A percentile compares a stretch with the other conserved stretches of the same genome.
Evolutionary conservation across 2,113 vertebrate genomes (phyloP).

Genomic region (Chrysochloris asiatica): DNA sequence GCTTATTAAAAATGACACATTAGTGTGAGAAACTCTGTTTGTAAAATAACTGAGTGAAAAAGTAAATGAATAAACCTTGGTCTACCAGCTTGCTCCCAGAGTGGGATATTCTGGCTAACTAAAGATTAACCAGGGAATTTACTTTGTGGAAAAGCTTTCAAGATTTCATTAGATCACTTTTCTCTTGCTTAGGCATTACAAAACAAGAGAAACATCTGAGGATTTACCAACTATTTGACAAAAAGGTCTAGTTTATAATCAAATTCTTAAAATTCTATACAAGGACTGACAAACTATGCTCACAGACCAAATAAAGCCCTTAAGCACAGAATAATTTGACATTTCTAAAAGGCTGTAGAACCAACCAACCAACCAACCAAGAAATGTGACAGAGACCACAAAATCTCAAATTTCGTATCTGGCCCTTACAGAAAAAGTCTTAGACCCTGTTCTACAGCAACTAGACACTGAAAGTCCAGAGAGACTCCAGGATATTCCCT

Average conservation of each 20-base stretch:
- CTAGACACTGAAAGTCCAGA: neutral
- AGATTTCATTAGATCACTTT: neutral
- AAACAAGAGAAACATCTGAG: neutral
- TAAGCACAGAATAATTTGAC: neutral
- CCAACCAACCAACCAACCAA: too few species aligned
- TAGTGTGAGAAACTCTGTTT: neutral
- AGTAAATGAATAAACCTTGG: slow-evolving; percentile 12
- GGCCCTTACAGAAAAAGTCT: neutral
- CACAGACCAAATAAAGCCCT: neutral
- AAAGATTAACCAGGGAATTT: slow-evolving; percentile 14
- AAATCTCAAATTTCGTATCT: slow-evolving; percentile 1
- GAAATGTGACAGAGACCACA: neutral
- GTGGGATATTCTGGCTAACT: neutral
- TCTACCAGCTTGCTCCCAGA: slow-evolving; percentile 9
- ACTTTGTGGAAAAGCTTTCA: neutral
- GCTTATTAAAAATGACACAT: slow-evolving; percentile 17
- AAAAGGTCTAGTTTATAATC: neutral
- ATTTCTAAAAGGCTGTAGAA: neutral
- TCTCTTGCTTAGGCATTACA: neutral
- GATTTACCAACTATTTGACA: slow-evolving; percentile 13
- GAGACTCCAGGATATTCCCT: neutral
- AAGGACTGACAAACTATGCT: neutral
- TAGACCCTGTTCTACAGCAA: neutral
- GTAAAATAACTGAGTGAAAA: neutral
- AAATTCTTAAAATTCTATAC: neutral